Evolutionary conservation across 2,113 vertebrate genomes (phyloP).

Genomic region (Rhodinocichla rosea): DNA sequence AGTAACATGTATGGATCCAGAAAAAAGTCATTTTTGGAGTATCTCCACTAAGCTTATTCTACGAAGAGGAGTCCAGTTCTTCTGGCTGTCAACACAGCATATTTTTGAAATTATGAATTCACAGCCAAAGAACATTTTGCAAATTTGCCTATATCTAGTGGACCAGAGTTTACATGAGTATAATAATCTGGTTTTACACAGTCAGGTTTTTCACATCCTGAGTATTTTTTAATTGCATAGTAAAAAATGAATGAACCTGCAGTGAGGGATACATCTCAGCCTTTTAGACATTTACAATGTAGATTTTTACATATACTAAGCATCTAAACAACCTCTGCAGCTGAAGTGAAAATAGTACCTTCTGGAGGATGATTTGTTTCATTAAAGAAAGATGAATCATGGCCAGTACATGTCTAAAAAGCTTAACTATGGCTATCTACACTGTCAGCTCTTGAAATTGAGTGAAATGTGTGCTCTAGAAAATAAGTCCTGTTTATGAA

Average conservation of each 20-base stretch:
- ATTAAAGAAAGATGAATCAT: neutral
- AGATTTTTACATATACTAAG: neutral
- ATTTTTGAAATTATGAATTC: neutral
- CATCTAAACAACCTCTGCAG: neutral
- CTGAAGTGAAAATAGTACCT: neutral
- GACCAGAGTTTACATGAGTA: neutral
- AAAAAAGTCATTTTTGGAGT: neutral
- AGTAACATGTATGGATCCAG: neutral
- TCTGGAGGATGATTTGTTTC: neutral
- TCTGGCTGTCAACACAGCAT: neutral
- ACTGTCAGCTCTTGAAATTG: neutral
- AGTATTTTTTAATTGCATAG: neutral
- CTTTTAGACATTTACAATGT: neutral
- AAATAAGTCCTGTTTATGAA: neutral
- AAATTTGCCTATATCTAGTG: neutral
- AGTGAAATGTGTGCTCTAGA: neutral
- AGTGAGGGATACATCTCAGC: neutral
- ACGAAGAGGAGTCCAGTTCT: neutral
- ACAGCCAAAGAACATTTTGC: neutral
- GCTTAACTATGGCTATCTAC: neutral
- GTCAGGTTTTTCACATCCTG: neutral
- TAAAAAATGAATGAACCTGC: neutral
- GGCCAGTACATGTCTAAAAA: neutral
- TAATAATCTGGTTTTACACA: neutral
- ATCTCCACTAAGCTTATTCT: neutral